Evolutionary conservation across 2,113 vertebrate genomes (phyloP).

Genomic region (Gobio gobio): DNA sequence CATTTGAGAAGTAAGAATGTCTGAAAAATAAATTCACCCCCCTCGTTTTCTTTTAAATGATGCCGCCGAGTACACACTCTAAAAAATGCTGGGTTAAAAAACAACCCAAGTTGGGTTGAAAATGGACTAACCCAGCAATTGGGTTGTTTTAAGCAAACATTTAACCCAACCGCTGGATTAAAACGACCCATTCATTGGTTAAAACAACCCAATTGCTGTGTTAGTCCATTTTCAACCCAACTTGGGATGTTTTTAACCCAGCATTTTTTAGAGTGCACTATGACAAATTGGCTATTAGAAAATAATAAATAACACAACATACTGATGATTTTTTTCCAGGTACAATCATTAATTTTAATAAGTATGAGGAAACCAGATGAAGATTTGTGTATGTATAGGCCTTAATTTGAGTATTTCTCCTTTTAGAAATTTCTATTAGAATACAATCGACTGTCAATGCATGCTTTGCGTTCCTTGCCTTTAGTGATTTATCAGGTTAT

Average conservation of each 20-base stretch:
- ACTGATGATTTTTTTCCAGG: not conserved
- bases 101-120: no score
- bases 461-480: not conserved
- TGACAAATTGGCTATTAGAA: not conserved
- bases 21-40: not conserved
- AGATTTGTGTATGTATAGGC: not conserved
- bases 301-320: not conserved
- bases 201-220: no score
- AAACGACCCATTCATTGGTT: no score
- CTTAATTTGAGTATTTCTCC: not conserved
- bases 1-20: not conserved
- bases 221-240: no score
- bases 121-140: no score
- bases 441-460: not conserved
- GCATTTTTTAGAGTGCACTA: no score
- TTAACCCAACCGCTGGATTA: no score
- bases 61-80: not conserved
- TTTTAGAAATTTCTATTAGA: not conserved
- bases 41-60: not conserved
- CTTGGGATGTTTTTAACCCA: no score
- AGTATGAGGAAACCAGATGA: not conserved
- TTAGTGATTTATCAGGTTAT: slow-evolving; percentile 8
- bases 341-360: not conserved
- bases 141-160: no score
- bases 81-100: no score